Conservation (phyloP, 2,797 vertebrate species). For the Harpagifer antarcticus region DNA sequence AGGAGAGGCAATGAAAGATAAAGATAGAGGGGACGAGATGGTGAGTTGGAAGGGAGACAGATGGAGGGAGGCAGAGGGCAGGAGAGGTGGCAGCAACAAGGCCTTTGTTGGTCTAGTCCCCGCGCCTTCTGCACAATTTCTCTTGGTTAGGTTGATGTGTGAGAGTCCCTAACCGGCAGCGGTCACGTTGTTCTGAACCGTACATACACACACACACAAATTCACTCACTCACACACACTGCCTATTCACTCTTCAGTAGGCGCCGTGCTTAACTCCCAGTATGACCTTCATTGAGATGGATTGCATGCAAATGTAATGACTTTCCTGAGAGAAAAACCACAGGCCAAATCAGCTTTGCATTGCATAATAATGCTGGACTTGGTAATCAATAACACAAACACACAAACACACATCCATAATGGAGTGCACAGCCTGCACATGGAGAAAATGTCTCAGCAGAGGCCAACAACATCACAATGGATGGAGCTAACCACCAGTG, state of each 20-base stretch:
- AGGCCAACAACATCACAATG: constrained; percentile 77
- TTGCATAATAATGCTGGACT: constrained; percentile 82
- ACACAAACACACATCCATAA: constrained; percentile 77
- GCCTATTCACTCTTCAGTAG: constrained; percentile 70
- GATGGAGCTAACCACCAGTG: constrained; percentile 72
- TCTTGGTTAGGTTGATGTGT: constrained; percentile 54
- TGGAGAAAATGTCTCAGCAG: constrained; percentile 80
- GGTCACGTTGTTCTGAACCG: constrained; percentile 50
- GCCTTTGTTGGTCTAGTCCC: constrained; percentile 44
- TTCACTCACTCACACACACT: constrained; percentile 34
- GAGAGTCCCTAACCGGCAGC: constrained; percentile 63
- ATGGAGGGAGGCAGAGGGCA: constrained; percentile 34
- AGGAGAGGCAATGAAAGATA: constrained; percentile 37
- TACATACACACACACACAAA: constrained; percentile 13
- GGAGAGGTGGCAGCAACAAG: constrained; percentile 47
- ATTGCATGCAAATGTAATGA: constrained; percentile 84
- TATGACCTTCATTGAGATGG: constrained; percentile 84
- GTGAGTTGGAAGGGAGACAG: constrained; percentile 43
- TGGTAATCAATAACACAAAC: constrained; percentile 83
- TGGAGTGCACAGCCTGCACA: constrained; percentile 78
- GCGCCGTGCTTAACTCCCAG: constrained; percentile 74
- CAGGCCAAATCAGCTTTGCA: constrained; percentile 84
- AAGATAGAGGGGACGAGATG: constrained; percentile 47
- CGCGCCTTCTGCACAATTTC: constrained; percentile 48
- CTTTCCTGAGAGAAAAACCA: constrained; percentile 83